A percentile compares a stretch with the other conserved stretches of the same genome.
Conservation (phyloP, 2,888 invertebrate genomes). For the Branchipolynoe longqiensis region DNA sequence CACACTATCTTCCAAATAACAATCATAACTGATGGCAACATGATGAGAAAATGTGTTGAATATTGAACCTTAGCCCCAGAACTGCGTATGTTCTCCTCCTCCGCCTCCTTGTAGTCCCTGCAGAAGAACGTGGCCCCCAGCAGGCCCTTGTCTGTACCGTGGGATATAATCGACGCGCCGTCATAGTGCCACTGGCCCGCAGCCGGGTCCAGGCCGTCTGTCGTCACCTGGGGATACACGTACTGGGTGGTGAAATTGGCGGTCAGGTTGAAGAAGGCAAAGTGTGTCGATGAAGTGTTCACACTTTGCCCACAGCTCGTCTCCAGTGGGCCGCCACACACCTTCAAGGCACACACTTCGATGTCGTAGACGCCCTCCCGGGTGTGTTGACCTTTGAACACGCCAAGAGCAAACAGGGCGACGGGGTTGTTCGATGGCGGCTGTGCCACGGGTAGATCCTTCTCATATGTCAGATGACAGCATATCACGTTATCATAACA, state of each 20-base stretch:
- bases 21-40: too few relatives aligned
- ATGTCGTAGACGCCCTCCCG: constrained; percentile 72
- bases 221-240: constrained; percentile 58
- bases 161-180: constrained; percentile 42
- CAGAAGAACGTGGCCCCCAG: constrained; percentile 49
- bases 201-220: constrained; percentile 31
- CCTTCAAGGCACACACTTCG: constrained; percentile 72
- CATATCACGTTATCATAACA: constrained; percentile 72
- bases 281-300: constrained; percentile 53
- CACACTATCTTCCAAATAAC: too few relatives aligned
- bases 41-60: too few relatives aligned
- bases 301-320: constrained; percentile 67
- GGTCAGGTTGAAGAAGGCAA: constrained; percentile 51
- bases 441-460: background rate
- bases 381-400: constrained; percentile 73
- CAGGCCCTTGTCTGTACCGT: constrained; percentile 33
- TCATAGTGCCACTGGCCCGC: constrained; percentile 53
- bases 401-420: constrained; percentile 72
- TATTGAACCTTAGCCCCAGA: too few relatives aligned
- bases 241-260: constrained; percentile 62
- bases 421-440: background rate
- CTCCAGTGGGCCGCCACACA: constrained; percentile 66
- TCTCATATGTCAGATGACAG: constrained; percentile 65
- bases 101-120: too few relatives aligned
- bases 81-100: too few relatives aligned